Base-by-base conservation (phyloP, 2,888 invertebrate species). In the Heliconius ethilla region DNA sequence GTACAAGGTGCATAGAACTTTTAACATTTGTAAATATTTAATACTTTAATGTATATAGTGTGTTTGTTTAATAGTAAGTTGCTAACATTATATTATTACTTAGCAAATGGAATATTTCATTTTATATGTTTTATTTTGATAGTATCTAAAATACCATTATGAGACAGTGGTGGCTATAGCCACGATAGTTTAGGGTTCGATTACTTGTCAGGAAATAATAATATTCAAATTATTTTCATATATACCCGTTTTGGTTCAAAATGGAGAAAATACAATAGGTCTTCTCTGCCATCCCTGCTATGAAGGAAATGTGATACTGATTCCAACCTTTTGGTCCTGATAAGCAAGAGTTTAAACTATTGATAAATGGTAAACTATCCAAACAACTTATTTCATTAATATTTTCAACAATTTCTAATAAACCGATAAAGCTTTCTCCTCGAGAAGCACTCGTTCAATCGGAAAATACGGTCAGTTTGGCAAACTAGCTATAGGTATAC, bases 1-100 rank as follows among this genome's bases (percentile, higher is more conserved):
- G 13, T 67, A 67, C 67, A 67, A 40, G 37, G 67, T 67, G 67
- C 67, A 67, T 40, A 67, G 13, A 67, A 67, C 67, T 40, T 27
- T 27, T 27, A 27, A 27, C 27, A 27, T 27, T 40, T 67, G 13
- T 40, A 67, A 67, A 67, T 67, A 67, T 67, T 67, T n/a, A n/a
- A 67, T 67, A 40, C 15, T 25, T 67, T 67, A 67, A 67, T 67
- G 40, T 67, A 40, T 13, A 25, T 40, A n/a, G 67, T 11, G n/a
- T 67, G 67, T 67, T 37, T 67, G n/a, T 37, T 37, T 62, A 62
- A 62, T 62, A 62, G 25, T 13, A 62, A n/a, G 13, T 27, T 25
- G 5, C 13, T 13, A 62, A 25, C 25, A 62, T 25, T 67, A 67
- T 67, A 67, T 40, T 15, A 40, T 67, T 67, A 40, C 25, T 67